These are phyloP conservation scores for Chionomys nivalis DNA, from an alignment of 2,113 vertebrate genomes.

Conservation along the genomic window DNA sequence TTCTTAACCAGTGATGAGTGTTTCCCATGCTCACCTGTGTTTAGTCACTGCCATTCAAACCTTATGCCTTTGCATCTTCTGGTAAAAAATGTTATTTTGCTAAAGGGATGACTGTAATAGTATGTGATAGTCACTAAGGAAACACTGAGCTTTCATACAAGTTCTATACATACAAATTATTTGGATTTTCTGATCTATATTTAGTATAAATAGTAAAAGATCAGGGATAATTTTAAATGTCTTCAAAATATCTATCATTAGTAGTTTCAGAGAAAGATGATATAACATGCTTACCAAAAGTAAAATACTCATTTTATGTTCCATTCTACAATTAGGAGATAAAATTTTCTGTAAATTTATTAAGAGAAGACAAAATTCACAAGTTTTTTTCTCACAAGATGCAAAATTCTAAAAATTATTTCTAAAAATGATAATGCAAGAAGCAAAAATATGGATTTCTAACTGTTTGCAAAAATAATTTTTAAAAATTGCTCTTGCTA, in stretches of 20 bases:
- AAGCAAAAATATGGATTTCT: conserved; percentile 81
- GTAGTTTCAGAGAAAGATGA: not conserved
- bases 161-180: not conserved
- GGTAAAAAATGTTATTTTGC: conserved; percentile 39
- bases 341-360: conserved; percentile 40
- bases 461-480: conserved; percentile 72
- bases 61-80: conserved; percentile 38
- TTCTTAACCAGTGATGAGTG: not conserved
- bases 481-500: conserved; percentile 49
- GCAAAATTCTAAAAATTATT: conserved; percentile 58
- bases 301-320: conserved; percentile 62
- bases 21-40: not conserved
- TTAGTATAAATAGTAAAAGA: conserved; percentile 47
- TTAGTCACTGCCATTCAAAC: conserved; percentile 20
- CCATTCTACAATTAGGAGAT: conserved; percentile 33
- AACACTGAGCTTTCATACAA: conserved; percentile 23
- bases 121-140: not conserved
- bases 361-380: conserved; percentile 44
- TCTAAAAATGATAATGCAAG: conserved; percentile 60
- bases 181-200: conserved; percentile 26
- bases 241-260: conserved; percentile 11
- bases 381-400: conserved; percentile 51
- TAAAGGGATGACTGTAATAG: conserved; percentile 16
- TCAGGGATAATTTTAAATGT: conserved; percentile 15
- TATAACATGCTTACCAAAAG: conserved; percentile 54